Percentiles rank a stretch among this genome's conserved stretches.
phyloP scores from a whole-genome alignment of 2,888 invertebrate genomes.

The Vanessa cardui region DNA sequence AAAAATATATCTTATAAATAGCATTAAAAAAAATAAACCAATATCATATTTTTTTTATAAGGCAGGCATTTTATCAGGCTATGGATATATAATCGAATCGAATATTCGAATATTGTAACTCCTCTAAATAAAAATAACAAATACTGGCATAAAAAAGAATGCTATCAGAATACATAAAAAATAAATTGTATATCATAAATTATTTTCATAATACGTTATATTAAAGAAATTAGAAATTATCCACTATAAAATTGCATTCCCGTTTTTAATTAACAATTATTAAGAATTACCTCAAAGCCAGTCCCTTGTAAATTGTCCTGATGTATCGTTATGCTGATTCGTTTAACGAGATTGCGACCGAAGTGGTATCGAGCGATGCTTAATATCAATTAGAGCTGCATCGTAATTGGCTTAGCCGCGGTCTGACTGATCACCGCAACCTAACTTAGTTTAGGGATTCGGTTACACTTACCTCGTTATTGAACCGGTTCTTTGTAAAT shows the following conservation, averaged over 20 bases:
- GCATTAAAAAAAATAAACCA: too few relatives aligned
- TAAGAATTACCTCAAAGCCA: conserved; percentile 10
- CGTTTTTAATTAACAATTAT: too few relatives aligned
- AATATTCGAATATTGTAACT: too few relatives aligned
- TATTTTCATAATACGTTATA: too few relatives aligned
- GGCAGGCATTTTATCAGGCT: too few relatives aligned
- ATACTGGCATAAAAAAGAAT: too few relatives aligned
- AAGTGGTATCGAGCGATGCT: conserved; percentile 35
- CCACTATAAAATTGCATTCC: neutral
- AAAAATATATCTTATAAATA: too few relatives aligned
- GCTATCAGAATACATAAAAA: too few relatives aligned
- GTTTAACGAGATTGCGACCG: conserved; percentile 28
- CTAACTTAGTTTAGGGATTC: conserved; percentile 26
- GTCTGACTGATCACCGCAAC: conserved; percentile 36
- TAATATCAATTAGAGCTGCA: conserved; percentile 39
- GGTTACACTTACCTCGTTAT: conserved; percentile 1
- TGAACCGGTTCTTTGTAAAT: neutral
- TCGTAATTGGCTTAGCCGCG: conserved; percentile 37
- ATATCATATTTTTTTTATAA: too few relatives aligned
- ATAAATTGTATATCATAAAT: too few relatives aligned
- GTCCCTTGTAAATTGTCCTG: conserved; percentile 9
- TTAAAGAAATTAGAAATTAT: neutral
- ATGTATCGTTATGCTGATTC: conserved; percentile 27
- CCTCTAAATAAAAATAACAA: too few relatives aligned
- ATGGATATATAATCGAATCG: too few relatives aligned